These are phyloP conservation scores for Hipparchia sbordonii DNA, from an alignment of 2,888 invertebrate species.

Conservation along the genomic window DNA sequence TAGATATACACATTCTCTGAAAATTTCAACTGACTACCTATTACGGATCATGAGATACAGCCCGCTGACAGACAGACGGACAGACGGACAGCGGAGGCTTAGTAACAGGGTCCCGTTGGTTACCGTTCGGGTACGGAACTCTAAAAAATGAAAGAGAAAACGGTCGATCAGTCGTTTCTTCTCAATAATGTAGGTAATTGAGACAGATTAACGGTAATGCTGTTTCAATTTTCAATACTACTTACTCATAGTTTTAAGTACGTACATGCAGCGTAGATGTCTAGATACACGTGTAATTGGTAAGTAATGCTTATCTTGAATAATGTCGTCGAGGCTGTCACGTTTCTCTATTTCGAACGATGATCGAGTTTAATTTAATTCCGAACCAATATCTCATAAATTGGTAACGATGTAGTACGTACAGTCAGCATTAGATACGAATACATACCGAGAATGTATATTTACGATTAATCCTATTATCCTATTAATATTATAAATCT, in stretches of 20 bases:
- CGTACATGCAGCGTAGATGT: neutral
- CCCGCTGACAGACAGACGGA: too few relatives aligned
- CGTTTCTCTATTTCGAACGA: constrained; percentile 32
- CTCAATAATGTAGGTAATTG: neutral
- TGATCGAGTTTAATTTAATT: constrained; percentile 36
- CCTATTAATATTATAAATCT: too few relatives aligned
- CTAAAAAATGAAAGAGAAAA: too few relatives aligned
- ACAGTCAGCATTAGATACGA: constrained; percentile 23
- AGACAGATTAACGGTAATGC: neutral
- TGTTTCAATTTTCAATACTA: neutral
- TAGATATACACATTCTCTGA: too few relatives aligned
- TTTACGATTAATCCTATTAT: too few relatives aligned
- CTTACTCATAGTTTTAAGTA: neutral
- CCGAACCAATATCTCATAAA: constrained; percentile 36
- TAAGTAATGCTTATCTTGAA: neutral
- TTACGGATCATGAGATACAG: too few relatives aligned
- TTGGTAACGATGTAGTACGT: constrained; percentile 37
- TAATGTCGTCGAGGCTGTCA: constrained; percentile 29
- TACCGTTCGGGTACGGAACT: too few relatives aligned
- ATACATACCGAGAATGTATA: too few relatives aligned
- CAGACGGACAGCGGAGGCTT: too few relatives aligned
- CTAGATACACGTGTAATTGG: neutral
- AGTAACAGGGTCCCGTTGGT: too few relatives aligned
- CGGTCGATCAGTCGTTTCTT: neutral
- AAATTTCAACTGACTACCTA: too few relatives aligned